Evolutionary conservation across 1,140 invertebrate genomes (phyloP).

Genomic region (Lepidurus apus): DNA sequence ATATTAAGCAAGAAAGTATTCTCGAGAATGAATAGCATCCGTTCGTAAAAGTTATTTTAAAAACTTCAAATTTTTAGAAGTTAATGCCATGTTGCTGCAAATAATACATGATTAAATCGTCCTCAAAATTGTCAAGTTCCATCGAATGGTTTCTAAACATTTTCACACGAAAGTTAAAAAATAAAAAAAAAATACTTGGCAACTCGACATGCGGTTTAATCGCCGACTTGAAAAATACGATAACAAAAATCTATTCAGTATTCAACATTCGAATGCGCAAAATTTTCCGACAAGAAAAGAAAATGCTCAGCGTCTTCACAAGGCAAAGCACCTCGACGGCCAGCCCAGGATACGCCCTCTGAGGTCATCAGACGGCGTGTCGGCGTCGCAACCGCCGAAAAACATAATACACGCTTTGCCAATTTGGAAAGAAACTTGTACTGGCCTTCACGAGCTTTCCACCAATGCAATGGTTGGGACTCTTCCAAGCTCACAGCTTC

Average conservation of each 20-base stretch:
- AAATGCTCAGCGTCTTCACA: conserved; percentile 32
- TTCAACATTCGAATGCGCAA: not conserved
- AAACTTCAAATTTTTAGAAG: not conserved
- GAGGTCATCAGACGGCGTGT: conserved; percentile 30
- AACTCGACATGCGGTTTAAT: not conserved
- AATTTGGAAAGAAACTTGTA: conserved; percentile 35
- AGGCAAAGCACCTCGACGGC: conserved; percentile 29
- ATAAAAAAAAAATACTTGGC: not conserved
- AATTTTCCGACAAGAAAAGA: conserved; percentile 29
- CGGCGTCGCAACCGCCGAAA: conserved; percentile 30
- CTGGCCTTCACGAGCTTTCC: conserved; percentile 34
- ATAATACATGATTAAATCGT: not conserved
- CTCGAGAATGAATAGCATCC: not conserved
- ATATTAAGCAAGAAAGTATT: not conserved
- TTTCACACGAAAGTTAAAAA: conserved; percentile 7
- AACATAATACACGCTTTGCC: conserved; percentile 28
- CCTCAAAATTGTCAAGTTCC: not conserved
- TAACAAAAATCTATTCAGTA: not conserved
- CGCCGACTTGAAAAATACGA: not conserved
- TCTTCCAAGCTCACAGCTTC: conserved; percentile 34
- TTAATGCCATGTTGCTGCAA: not conserved
- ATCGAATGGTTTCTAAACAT: not conserved
- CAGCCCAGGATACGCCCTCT: conserved; percentile 31
- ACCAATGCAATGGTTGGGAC: conserved; percentile 33
- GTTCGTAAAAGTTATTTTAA: not conserved